Base-by-base conservation (phyloP, 2,797 vertebrate genomes). In the Rhinichthys osculus region DNA sequence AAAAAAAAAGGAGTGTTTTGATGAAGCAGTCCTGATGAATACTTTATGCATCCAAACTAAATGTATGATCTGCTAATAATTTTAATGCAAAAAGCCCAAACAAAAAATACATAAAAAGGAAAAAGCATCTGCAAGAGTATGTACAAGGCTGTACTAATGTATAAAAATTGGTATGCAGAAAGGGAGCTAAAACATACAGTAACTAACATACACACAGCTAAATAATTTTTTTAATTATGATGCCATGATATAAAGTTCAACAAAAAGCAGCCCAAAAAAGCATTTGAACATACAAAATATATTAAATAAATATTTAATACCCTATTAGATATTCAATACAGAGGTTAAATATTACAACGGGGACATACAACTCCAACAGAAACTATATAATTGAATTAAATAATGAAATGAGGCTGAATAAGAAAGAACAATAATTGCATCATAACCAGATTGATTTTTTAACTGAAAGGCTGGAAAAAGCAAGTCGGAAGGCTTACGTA, bases 401-500 rank as follows among this genome's bases (percentile, higher is more conserved):
- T 57, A 42, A 83, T 62, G 2, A 27, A 76, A 76, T n/a, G 11
- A 57, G 40, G 57, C 30, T 83, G 27, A 66, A 69, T 59, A 69
- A 77, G 17, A 57, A 67, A 35, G 42, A 87, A 72, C 42, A 64
- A 77, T 50, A 66, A 70, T 69, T 62, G 30, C 38, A 85, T 44
- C 64, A 64, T 70, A 30, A 78, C 1, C n/a, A 40, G 21, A 81
- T 23, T 66, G 57, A 72, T 62, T 62, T 62, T 62, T 62, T n/a
- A 23, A 23, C 42, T 73, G 17, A 59, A 70, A 52, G 17, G 57
- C 54, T 50, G 38, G 50, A 54, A 23, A 54, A 88, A 82, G 67
- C 4, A 44, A 84, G 16, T 35, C 14, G 3, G 4, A 52, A 47
- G 57, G 95, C 98, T 90, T 96, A 99, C 98, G 93, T 98, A 95